Percentiles rank a stretch among this genome's conserved stretches.
phyloP scores from a whole-genome alignment of 1,140 invertebrate species.

The Apocrypta bakeri region DNA sequence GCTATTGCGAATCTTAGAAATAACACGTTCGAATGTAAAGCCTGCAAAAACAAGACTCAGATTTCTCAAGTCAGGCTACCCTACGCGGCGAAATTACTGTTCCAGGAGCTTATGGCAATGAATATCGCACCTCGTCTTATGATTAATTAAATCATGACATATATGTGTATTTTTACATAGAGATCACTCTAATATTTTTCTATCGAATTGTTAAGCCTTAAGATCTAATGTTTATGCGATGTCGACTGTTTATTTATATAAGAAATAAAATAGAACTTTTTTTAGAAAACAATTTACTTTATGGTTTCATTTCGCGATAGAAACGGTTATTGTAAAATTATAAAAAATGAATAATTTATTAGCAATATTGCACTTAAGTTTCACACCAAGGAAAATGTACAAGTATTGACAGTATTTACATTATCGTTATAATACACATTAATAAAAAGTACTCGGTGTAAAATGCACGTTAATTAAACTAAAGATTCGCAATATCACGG shows the following conservation, averaged over 20 bases:
- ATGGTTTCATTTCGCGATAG: background rate
- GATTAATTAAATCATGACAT: constrained; percentile 50
- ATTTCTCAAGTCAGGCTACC: constrained; percentile 60
- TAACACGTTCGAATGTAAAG: constrained; percentile 57
- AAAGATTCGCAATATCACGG: background rate
- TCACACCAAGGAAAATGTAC: constrained; percentile 23
- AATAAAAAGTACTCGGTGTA: constrained; percentile 2
- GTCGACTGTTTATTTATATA: background rate
- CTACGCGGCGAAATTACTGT: constrained; percentile 61
- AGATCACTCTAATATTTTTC: constrained; percentile 3
- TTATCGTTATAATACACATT: constrained; percentile 1
- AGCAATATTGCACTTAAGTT: constrained; percentile 6
- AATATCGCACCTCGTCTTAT: constrained; percentile 61
- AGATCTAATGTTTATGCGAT: background rate
- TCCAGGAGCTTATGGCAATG: constrained; percentile 62
- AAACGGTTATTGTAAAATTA: background rate
- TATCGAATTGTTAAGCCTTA: background rate
- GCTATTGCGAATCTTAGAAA: constrained; percentile 58
- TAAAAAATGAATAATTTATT: constrained; percentile 46
- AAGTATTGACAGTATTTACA: constrained; percentile 40
- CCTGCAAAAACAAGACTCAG: constrained; percentile 61
- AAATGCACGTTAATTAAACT: background rate
- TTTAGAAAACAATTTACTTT: background rate
- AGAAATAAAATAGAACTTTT: background rate
- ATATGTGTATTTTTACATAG: background rate